Evolutionary conservation across 1,140 invertebrate genomes (phyloP).

Genomic region (Drosophila suzukii): DNA sequence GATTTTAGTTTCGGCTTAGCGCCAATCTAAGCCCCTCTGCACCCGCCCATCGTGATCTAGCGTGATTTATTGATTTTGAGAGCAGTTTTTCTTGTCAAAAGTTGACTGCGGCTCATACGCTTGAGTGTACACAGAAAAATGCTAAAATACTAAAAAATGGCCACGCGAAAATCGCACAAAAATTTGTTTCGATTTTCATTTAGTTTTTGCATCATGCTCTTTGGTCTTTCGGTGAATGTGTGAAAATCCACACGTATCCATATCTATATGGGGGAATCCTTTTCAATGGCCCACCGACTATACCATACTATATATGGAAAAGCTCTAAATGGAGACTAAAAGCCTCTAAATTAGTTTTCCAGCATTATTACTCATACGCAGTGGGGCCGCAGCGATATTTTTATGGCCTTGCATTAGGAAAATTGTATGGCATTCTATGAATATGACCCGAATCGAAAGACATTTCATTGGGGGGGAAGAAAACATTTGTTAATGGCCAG

Average conservation of each 20-base stretch:
- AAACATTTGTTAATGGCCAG: constrained; percentile 42
- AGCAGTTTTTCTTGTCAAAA: constrained; percentile 75
- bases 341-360: constrained; percentile 53
- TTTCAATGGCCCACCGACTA: constrained; percentile 10
- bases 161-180: constrained; percentile 48
- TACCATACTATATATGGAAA: not conserved
- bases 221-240: constrained; percentile 28
- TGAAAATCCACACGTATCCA: constrained; percentile 23
- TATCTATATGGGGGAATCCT: constrained; percentile 4
- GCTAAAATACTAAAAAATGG: constrained; percentile 56
- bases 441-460: constrained; percentile 26
- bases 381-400: constrained; percentile 25
- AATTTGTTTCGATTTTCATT: constrained; percentile 50
- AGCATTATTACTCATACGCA: constrained; percentile 53
- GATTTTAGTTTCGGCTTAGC: constrained; percentile 64
- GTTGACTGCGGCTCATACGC: constrained; percentile 49
- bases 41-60: constrained; percentile 15
- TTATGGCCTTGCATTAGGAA: constrained; percentile 56
- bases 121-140: constrained; percentile 52
- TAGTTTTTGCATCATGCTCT: constrained; percentile 13
- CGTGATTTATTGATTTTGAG: constrained; percentile 77
- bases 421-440: constrained; percentile 44
- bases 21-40: not conserved
- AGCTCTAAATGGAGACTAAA: constrained; percentile 45
- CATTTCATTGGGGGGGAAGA: constrained; percentile 6